Conservation (phyloP, 37 sponge, comb jelly and placozoan genomes). For the Cliona cf. orientalis region DNA sequence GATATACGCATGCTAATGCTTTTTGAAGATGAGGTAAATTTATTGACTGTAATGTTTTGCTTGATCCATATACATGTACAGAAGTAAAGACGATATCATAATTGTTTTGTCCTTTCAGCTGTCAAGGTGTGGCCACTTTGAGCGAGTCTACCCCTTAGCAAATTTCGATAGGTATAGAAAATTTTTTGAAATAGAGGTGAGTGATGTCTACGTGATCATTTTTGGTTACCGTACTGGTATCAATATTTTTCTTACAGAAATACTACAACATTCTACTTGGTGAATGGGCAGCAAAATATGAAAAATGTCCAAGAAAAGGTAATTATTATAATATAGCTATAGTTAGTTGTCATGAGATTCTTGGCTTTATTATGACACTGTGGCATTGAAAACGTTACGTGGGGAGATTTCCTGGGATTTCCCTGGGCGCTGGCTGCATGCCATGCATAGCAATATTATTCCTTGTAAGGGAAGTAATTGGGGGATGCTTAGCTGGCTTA, state of each 20-base stretch:
- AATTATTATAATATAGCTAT: background rate
- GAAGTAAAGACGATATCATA: background rate
- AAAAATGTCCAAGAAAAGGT: constrained; percentile 55
- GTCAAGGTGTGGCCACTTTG: constrained; percentile 76
- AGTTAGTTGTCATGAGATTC: background rate
- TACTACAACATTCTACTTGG: constrained; percentile 86
- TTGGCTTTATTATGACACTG: background rate
- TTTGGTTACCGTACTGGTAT: background rate
- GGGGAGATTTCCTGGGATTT: too few relatives aligned
- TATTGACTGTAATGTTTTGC: background rate
- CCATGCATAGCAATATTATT: too few relatives aligned
- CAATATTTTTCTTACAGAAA: constrained; percentile 62
- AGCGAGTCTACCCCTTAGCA: constrained; percentile 77
- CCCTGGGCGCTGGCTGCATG: too few relatives aligned
- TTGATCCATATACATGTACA: background rate
- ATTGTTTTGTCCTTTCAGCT: constrained; percentile 27
- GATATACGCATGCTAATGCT: constrained; percentile 84
- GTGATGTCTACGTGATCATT: background rate
- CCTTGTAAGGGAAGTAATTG: too few relatives aligned
- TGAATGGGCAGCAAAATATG: constrained; percentile 66
- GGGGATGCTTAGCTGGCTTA: too few relatives aligned
- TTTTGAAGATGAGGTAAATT: constrained; percentile 90
- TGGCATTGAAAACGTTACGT: background rate
- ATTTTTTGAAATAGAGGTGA: constrained; percentile 83
- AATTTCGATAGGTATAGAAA: constrained; percentile 46